Conservation (phyloP, 2,113 vertebrate genomes). For the Xiphophorus couchianus region DNA sequence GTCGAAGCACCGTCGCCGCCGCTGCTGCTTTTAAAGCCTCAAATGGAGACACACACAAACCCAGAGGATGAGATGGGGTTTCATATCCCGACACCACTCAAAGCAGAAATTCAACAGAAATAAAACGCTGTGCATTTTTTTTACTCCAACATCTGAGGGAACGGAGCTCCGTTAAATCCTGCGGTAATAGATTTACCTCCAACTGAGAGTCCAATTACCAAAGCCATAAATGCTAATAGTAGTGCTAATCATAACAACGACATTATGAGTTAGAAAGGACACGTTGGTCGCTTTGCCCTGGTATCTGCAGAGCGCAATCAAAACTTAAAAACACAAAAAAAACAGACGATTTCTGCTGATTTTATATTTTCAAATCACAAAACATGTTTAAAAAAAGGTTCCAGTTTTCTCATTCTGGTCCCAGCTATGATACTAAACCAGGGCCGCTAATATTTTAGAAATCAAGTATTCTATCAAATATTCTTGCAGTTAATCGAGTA, state of each 20-base stretch:
- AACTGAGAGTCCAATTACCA: constrained; percentile 70
- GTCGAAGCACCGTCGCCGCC: constrained; percentile 46
- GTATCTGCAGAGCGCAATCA: constrained; percentile 39
- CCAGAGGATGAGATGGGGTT: constrained; percentile 6
- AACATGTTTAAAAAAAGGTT: background rate
- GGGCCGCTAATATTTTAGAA: no score
- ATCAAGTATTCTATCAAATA: no score
- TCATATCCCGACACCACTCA: constrained; percentile 14
- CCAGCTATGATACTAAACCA: background rate
- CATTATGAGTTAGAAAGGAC: constrained; percentile 42
- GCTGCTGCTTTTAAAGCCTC: constrained; percentile 48
- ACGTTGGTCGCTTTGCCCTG: constrained; percentile 21
- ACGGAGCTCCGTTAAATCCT: constrained; percentile 46
- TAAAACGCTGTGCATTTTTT: constrained; percentile 8
- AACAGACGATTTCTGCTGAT: constrained; percentile 41
- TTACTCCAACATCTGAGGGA: constrained; percentile 27
- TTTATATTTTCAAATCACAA: constrained; percentile 33
- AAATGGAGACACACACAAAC: constrained; percentile 41
- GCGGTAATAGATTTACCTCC: constrained; percentile 63
- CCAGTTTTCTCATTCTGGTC: background rate
- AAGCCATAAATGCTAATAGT: constrained; percentile 64
- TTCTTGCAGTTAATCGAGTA: no score
- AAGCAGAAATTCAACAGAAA: constrained; percentile 18
- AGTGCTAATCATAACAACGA: constrained; percentile 60
- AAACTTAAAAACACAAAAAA: constrained; percentile 32